Percentiles rank a stretch among this genome's conserved stretches.
Conservation (phyloP, 2,888 invertebrate genomes). For the Geotrupes spiniger region DNA sequence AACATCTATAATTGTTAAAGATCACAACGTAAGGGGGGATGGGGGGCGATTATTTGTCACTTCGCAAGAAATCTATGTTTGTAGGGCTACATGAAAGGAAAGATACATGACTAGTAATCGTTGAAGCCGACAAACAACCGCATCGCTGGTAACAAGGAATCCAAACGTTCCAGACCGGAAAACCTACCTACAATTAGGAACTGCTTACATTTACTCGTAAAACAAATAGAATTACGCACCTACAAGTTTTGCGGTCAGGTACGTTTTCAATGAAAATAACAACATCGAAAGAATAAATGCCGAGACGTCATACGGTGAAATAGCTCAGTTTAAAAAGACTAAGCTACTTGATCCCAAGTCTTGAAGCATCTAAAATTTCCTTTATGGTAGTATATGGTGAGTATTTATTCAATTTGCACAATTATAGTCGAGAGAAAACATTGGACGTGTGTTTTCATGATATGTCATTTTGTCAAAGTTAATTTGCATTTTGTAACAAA, state of each 20-base stretch:
- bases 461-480: no score
- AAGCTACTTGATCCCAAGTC: not conserved
- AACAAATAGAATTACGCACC: not conserved
- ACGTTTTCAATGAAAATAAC: not conserved
- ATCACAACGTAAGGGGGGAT: not conserved
- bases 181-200: constrained; percentile 11
- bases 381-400: no score
- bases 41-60: constrained; percentile 12
- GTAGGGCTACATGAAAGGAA: constrained; percentile 1
- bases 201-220: constrained; percentile 6
- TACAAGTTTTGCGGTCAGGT: no score
- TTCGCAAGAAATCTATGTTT: constrained; percentile 8
- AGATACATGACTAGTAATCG: constrained; percentile 11
- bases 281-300: not conserved
- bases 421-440: not conserved
- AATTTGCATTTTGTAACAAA: no score
- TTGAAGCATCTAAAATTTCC: constrained; percentile 1
- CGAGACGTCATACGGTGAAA: not conserved
- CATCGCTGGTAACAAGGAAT: not conserved
- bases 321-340: no score
- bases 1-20: constrained; percentile 12
- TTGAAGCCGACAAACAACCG: constrained; percentile 12
- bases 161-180: constrained; percentile 4
- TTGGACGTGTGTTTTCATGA: not conserved
- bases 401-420: constrained; percentile 5